Conservation (phyloP, 2,888 invertebrate species). For the Barypeithes pellucidus region DNA sequence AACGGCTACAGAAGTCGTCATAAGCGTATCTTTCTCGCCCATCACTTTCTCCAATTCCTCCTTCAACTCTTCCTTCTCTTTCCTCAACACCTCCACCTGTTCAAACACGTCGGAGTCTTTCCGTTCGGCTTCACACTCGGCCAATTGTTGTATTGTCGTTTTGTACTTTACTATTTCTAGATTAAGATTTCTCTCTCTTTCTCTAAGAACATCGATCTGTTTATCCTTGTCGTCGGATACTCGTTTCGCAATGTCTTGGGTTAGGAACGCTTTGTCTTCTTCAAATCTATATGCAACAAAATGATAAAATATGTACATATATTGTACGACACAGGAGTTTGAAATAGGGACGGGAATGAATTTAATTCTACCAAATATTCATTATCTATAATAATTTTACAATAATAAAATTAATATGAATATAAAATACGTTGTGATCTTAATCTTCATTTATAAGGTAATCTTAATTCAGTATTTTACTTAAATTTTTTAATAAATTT, state of each 20-base stretch:
- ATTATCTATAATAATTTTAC: no score
- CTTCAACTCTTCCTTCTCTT: conserved; percentile 71
- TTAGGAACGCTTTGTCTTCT: conserved; percentile 69
- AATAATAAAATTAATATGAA: no score
- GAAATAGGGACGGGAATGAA: no score
- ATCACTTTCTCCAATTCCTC: conserved; percentile 69
- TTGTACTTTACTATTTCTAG: conserved; percentile 80
- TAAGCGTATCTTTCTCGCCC: conserved; percentile 71
- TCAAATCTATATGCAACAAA: conserved; percentile 64
- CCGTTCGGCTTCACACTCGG: conserved; percentile 79
- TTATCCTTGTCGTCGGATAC: conserved; percentile 82
- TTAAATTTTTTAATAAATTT: no score
- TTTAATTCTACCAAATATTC: no score
- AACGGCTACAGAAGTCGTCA: conserved; percentile 74
- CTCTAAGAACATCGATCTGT: conserved; percentile 78
- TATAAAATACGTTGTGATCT: no score
- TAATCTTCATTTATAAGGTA: no score
- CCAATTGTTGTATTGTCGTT: conserved; percentile 79
- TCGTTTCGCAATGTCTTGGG: conserved; percentile 64
- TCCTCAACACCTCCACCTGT: conserved; percentile 71
- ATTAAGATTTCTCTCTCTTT: conserved; percentile 75
- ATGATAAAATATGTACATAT: neutral
- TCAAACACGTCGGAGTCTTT: conserved; percentile 74
- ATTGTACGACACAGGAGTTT: no score
- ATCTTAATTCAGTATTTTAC: no score